Evolutionary conservation across 2,797 vertebrate species (phyloP).

Genomic region (Myotis pilosus): DNA sequence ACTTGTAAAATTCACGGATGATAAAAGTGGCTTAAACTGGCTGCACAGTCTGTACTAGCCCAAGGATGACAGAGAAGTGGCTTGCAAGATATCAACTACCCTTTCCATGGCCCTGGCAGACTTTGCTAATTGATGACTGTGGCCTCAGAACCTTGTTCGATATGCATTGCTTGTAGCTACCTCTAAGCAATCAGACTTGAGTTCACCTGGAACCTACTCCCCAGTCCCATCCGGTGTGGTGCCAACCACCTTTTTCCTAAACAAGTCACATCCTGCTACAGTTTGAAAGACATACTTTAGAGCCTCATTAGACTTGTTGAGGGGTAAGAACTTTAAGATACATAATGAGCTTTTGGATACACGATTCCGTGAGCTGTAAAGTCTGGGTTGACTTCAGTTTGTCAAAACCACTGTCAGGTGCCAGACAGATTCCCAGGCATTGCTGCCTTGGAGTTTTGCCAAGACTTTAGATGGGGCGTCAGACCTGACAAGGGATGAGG

Average conservation of each 20-base stretch:
- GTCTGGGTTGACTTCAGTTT: neutral
- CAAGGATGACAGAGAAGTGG: neutral
- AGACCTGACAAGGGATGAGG: neutral
- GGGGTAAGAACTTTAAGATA: neutral
- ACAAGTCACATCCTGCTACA: neutral
- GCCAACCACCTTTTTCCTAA: neutral
- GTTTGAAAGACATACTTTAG: neutral
- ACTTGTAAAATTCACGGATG: neutral
- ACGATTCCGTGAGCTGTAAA: neutral
- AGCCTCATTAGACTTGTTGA: neutral
- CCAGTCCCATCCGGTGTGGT: neutral
- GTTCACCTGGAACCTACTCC: neutral
- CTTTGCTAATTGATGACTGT: neutral
- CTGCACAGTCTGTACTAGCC: neutral
- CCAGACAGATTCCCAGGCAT: neutral
- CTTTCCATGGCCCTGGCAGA: neutral
- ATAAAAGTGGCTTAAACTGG: slow-evolving; percentile 35
- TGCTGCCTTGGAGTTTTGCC: neutral
- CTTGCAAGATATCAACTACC: neutral
- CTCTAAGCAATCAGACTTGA: neutral
- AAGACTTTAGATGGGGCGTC: neutral
- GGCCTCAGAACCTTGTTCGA: neutral
- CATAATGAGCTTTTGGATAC: neutral
- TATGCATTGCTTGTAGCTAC: neutral
- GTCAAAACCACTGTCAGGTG: neutral